These are phyloP conservation scores for Melikaiella ostensackeni DNA, from an alignment of 2,888 invertebrate genomes.

Conservation along the genomic window DNA sequence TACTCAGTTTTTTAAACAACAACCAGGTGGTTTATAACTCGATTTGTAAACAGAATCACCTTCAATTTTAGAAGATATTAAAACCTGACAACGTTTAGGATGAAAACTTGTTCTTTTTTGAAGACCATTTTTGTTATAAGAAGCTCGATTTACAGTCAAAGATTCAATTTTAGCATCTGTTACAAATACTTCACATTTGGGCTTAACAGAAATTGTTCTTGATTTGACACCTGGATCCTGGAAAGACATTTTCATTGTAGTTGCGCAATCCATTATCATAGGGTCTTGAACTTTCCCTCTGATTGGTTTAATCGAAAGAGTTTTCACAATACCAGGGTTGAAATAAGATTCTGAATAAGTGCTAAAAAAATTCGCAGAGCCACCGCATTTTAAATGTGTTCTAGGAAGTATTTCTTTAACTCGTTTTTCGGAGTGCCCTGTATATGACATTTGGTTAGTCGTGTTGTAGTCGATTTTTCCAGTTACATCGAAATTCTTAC, in stretches of 20 bases:
- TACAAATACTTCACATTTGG: background rate
- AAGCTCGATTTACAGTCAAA: conserved; percentile 53
- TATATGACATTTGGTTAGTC: conserved; percentile 55
- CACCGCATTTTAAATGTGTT: conserved; percentile 51
- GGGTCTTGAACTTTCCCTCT: conserved; percentile 42
- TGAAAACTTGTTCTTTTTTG: conserved; percentile 41
- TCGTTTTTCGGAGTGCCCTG: conserved; percentile 40
- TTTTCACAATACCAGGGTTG: conserved; percentile 50
- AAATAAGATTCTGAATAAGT: conserved; percentile 57
- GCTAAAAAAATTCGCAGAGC: conserved; percentile 51
- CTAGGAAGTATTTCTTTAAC: conserved; percentile 51
- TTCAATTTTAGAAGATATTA: conserved; percentile 53
- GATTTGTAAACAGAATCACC: conserved; percentile 55
- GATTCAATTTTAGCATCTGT: conserved; percentile 39
- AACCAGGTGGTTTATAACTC: conserved; percentile 58
- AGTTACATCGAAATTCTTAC: conserved; percentile 25
- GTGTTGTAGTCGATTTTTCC: conserved; percentile 55
- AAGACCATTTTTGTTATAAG: conserved; percentile 47
- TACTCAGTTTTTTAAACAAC: conserved; percentile 48
- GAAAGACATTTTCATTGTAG: conserved; percentile 59
- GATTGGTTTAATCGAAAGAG: conserved; percentile 45
- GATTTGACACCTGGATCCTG: conserved; percentile 32
- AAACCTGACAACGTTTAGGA: conserved; percentile 32
- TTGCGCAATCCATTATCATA: conserved; percentile 54
- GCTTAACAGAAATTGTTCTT: background rate